Base-by-base conservation (phyloP, 2,888 invertebrate genomes). In the Crepidodera aurea region DNA sequence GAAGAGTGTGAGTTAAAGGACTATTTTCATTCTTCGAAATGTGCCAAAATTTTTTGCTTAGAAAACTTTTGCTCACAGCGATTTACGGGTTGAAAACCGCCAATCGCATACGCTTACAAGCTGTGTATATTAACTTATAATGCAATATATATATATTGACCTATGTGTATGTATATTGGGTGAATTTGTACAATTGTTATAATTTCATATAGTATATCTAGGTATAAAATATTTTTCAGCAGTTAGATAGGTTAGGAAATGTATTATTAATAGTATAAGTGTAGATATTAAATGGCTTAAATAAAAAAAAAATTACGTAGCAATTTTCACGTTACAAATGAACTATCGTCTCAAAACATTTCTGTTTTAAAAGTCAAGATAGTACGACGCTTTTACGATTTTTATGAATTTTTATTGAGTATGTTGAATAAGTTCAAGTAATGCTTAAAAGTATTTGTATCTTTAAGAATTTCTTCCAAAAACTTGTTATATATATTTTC, bases 111-210 rank as follows among this genome's bases (percentile, higher is more conserved):
- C 81, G 81, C 81, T 81, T 81, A 81, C 75, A 74, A 78, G 81
- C 82, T 82, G 82, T 82, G 82, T 81, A 80, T 81, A 80, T 78
- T 75, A 74, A 75, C 74, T 77, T 77, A 77, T 77, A 78, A 80
- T 79, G 81, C 81, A 81, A 81, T 81, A 80, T 78, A 81, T 81
- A 80, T 78, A 76, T 56, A 56, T 56, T 46, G 34, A 46, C 34
- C 19, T 32, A 72, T 77, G 74, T 80, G 76, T 80, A 77, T 80
- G 77, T 80, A 78, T 80, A 80, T 80, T 76, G 78, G 79, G 79
- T 79, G 79, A 80, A 78, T 74, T 70, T 81, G 81, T 81, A 81
- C 81, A 81, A 81, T 80, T 81, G 81, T 81, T 81, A 81, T 81
- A 75, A 80, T 81, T 81, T 81, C 79, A 81, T 80, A 81, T 80